A percentile compares a stretch with the other conserved stretches of the same genome.
These are phyloP conservation scores for Thaleichthys pacificus DNA, from an alignment of 2,797 vertebrate genomes.

Conservation along the genomic window DNA sequence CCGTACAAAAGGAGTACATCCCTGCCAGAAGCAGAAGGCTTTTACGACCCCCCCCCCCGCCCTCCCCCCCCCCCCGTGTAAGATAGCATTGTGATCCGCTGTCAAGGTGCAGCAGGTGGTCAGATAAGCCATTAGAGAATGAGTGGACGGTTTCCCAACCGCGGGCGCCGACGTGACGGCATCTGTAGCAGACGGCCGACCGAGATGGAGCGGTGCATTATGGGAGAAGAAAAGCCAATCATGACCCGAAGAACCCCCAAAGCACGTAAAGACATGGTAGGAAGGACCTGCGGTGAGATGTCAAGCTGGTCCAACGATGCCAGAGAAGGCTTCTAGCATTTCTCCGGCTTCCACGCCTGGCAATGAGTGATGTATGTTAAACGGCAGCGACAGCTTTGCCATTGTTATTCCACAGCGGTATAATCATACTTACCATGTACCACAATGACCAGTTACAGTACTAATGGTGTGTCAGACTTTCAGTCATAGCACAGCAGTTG, in stretches of 20 bases:
- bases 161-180: neutral
- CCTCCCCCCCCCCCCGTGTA: neutral
- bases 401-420: neutral
- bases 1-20: neutral
- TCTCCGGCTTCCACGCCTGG: neutral
- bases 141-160: neutral
- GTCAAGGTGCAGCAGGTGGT: conserved; percentile 1
- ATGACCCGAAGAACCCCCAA: neutral
- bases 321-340: neutral
- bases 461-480: too few relatives aligned
- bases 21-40: conserved; percentile 2
- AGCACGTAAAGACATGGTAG: neutral
- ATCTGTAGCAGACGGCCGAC: neutral
- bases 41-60: neutral
- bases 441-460: neutral
- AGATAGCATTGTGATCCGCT: neutral
- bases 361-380: neutral
- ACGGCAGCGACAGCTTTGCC: neutral
- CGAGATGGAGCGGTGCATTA: neutral
- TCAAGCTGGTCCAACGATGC: neutral
- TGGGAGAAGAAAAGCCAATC: neutral
- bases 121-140: neutral
- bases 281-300: neutral
- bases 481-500: too few relatives aligned
- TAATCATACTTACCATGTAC: neutral